These are phyloP conservation scores for fruit fly (Drosophila melanogaster) DNA, from an alignment of 1,140 invertebrate genomes.

Conservation along the genomic window Release_6_plus_ISO1_MT NT_033779.5:4316001-4316500, in stretches of 20 bases:
- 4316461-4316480: constrained; percentile 85
- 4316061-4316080: constrained; percentile 21
- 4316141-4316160: constrained; percentile 12
- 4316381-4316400: constrained; percentile 9
- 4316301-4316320: constrained; percentile 59
- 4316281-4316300: constrained; percentile 70
- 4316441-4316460: constrained; percentile 84
- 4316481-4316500: constrained; percentile 83
- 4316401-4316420: constrained; percentile 54
- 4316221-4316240: constrained; percentile 27
- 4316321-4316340: constrained; percentile 84
- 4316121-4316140: constrained; percentile 26
- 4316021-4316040: constrained; percentile 35
- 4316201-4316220: constrained; percentile 10
- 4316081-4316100: constrained; percentile 43
- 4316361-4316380: constrained; percentile 78
- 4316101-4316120: constrained; percentile 51
- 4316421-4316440: constrained; percentile 61
- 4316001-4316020: constrained; percentile 34
- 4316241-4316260: constrained; percentile 19
- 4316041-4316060: constrained; percentile 69
- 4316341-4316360: constrained; percentile 84
- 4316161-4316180: constrained; percentile 30
- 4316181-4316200: constrained; percentile 5
- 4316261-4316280: constrained; percentile 21